Base-by-base conservation (phyloP, 35 echinoderm and acorn worm genomes). In the Heliocidaris erythrogramma region DNA sequence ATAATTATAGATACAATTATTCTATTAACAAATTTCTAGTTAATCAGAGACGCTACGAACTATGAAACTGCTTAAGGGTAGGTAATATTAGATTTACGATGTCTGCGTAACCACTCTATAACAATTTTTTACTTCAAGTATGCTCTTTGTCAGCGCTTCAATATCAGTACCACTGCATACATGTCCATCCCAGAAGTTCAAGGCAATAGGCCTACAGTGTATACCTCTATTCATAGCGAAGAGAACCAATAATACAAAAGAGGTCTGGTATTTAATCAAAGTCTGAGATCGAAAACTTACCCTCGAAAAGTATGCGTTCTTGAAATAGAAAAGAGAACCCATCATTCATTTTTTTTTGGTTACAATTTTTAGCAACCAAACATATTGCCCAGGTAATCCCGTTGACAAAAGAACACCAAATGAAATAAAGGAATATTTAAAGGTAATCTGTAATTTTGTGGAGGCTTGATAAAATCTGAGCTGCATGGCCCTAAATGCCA, bases 271-370 rank as follows among this genome's bases (percentile, higher is more conserved):
- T 78, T 78, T 78, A 78, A 78, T 78, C 65, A 78, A 78, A 78
- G 65, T 78, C 65, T 78, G 18, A 78, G 24, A 78, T 78, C 65
- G 27, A 21, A 78, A 78, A 78, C 65, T 21, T 78, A 24, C 65
- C 65, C 21, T 27, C 65, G 27, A 78, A 56, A 78, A 78, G 7
- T 78, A 78, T 78, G 6, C 27, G 21, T 78, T 78, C 65, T 78
- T 78, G 18, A 78, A n/a, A 78, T 78, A 78, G 65, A 7, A 78
- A 78, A n/a, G 27, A 78, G 65, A 78, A 78, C 21, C 65, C 65
- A 78, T 78, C 65, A 78, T 78, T 78, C 65, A 78, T 78, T 78
- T 56, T 78, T 78, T 78, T 78, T 56, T 78, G n/a, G 65, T 78
- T 78, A 78, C 27, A 78, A 27, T 78, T 78, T 78, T 78, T n/a